These are phyloP conservation scores for Tragulus kanchil DNA, from an alignment of 2,113 vertebrate species.

Conservation along the genomic window DNA sequence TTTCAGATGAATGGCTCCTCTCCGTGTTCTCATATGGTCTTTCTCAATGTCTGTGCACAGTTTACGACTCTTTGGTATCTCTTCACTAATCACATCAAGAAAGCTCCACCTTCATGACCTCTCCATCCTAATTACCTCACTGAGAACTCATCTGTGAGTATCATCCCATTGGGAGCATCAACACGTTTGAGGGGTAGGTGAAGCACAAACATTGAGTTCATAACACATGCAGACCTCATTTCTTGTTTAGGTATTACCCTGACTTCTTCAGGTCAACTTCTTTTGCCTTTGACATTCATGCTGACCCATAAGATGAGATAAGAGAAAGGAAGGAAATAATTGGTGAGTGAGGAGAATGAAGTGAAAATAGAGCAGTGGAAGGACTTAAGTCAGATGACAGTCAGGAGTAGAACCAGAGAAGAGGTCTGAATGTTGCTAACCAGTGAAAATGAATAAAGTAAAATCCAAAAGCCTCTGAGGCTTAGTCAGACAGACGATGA, in stretches of 20 bases:
- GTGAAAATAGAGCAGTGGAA: slow-evolving; percentile 2
- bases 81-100: neutral
- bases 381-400: neutral
- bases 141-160: neutral
- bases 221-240: neutral
- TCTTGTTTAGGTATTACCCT: neutral
- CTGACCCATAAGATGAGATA: neutral
- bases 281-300: neutral
- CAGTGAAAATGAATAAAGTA: neutral
- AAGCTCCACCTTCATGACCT: neutral
- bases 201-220: neutral
- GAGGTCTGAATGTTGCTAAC: neutral
- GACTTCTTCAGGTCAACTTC: neutral
- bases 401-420: neutral
- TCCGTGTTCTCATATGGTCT: neutral
- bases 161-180: neutral
- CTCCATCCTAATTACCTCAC: neutral
- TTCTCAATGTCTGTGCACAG: neutral
- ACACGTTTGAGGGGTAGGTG: neutral
- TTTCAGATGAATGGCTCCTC: neutral
- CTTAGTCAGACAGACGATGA: slow-evolving; percentile 8
- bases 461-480: neutral
- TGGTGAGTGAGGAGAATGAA: slow-evolving; percentile 9
- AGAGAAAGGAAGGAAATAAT: slow-evolving; percentile 21
- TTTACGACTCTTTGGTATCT: neutral